Evolutionary conservation across 2,888 invertebrate species (phyloP).

Genomic region (Diachrysia chrysitis): DNA sequence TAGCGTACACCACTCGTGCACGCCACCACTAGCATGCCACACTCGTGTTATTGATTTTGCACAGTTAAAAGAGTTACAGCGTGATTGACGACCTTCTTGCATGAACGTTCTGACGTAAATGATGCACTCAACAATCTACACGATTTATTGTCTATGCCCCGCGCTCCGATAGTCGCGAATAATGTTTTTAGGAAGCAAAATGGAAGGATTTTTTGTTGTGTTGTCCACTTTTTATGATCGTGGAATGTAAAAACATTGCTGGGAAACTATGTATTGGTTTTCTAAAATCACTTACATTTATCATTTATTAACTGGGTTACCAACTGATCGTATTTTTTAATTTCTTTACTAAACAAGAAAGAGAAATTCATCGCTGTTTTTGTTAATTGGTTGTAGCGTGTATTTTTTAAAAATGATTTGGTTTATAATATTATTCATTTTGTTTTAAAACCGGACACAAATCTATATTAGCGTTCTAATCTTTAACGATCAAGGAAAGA

Average conservation of each 20-base stretch:
- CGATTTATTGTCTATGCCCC: conserved; percentile 55
- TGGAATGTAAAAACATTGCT: conserved; percentile 49
- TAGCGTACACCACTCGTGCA: conserved; percentile 15
- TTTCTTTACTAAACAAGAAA: neutral
- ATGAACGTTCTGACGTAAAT: conserved; percentile 53
- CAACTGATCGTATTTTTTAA: neutral
- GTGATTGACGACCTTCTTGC: conserved; percentile 56
- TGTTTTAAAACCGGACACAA: neutral
- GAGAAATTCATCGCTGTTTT: neutral
- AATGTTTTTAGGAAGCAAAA: conserved; percentile 23
- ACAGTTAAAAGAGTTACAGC: conserved; percentile 35
- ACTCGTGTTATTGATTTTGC: conserved; percentile 50
- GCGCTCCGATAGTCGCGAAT: conserved; percentile 53
- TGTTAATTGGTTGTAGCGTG: neutral
- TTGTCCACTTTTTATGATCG: conserved; percentile 34
- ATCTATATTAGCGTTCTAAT: conserved; percentile 7
- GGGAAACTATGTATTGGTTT: conserved; percentile 33
- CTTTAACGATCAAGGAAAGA: conserved; percentile 28
- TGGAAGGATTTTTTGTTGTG: conserved; percentile 48
- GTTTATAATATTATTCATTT: neutral
- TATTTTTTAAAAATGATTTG: neutral
- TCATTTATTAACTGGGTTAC: neutral
- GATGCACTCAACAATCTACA: conserved; percentile 50
- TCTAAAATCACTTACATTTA: conserved; percentile 1
- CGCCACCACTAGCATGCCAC: conserved; percentile 50